phyloP scores from a whole-genome alignment of 2,888 invertebrate genomes.

The Rapana venosa region DNA sequence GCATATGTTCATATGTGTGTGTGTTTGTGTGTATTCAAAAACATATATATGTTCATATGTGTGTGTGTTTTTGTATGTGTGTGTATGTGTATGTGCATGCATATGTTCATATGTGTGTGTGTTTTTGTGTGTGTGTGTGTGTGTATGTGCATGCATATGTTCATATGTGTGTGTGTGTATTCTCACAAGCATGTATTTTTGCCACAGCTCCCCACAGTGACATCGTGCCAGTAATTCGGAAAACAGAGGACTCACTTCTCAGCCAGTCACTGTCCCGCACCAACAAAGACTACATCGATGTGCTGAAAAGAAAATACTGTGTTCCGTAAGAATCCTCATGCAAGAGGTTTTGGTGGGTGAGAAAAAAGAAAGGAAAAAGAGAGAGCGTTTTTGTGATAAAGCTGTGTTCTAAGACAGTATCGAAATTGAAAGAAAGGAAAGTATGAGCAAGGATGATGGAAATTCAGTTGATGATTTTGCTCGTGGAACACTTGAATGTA shows the following conservation, averaged over 20 bases:
- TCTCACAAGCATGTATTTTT: background rate
- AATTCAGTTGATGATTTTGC: background rate
- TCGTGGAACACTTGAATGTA: background rate
- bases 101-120: background rate
- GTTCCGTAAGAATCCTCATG: slow-evolving; percentile 52
- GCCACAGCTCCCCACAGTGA: slow-evolving; percentile 69
- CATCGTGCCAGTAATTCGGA: slow-evolving; percentile 58
- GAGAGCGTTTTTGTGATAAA: background rate
- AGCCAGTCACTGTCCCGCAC: slow-evolving; percentile 67
- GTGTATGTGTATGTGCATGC: background rate
- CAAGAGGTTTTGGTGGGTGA: too few species aligned
- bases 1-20: background rate
- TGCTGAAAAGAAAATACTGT: slow-evolving; percentile 72
- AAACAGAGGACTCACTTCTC: slow-evolving; percentile 56
- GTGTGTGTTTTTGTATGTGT: background rate
- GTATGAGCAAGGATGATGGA: background rate
- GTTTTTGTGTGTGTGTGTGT: background rate
- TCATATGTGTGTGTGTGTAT: background rate
- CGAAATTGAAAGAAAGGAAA: background rate
- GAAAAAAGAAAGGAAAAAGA: background rate
- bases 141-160: background rate
- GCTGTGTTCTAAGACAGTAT: background rate
- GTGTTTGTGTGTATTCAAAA: background rate
- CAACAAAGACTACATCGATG: slow-evolving; percentile 69
- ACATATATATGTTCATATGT: background rate